Conservation (phyloP, 2,888 invertebrate genomes). For the Antheraea assamensis region DNA sequence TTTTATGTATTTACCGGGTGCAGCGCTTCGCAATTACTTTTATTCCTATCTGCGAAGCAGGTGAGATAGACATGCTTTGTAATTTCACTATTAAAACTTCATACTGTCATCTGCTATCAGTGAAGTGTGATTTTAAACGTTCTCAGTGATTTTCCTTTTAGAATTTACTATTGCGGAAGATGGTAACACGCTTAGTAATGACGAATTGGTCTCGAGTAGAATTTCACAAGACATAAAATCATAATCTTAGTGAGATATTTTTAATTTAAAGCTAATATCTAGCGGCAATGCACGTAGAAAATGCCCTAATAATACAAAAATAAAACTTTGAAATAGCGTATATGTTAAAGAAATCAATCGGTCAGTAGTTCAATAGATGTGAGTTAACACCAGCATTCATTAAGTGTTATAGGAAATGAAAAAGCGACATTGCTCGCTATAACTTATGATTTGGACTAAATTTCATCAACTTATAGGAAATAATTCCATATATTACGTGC, state of each 20-base stretch:
- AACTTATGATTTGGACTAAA: neutral
- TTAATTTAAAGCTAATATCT: too few relatives aligned
- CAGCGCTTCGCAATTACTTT: constrained; percentile 15
- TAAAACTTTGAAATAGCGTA: too few relatives aligned
- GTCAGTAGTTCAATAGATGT: neutral
- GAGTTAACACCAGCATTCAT: neutral
- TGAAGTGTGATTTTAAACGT: neutral
- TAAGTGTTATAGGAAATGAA: neutral
- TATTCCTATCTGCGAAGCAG: neutral
- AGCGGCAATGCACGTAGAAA: too few relatives aligned
- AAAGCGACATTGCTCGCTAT: neutral
- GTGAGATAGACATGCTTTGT: constrained; percentile 1
- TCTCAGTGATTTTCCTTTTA: neutral
- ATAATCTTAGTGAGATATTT: neutral
- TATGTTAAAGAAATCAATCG: neutral
- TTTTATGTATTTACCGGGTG: constrained; percentile 32
- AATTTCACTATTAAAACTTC: constrained; percentile 10
- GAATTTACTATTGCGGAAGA: neutral
- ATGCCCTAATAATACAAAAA: too few relatives aligned
- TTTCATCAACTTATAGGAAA: neutral
- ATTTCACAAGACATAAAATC: neutral
- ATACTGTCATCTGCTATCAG: neutral
- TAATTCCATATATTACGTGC: neutral
- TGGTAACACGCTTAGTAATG: neutral
- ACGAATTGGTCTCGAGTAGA: neutral